Evolutionary conservation across 2,113 vertebrate species (phyloP).

Genomic region (Recurvirostra avosetta): DNA sequence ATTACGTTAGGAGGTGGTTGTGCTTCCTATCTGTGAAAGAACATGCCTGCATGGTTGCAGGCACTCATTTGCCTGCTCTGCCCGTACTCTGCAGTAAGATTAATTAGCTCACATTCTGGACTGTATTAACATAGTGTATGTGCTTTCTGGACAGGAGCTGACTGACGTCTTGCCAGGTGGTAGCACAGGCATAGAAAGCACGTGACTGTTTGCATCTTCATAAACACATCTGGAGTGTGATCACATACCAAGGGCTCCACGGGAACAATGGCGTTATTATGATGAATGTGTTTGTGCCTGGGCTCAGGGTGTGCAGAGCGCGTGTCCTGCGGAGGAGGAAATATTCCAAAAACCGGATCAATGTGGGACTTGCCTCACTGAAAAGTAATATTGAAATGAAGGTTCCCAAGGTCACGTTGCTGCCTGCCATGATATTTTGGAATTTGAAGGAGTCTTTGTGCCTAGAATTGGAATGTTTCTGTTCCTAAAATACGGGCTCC

Average conservation of each 20-base stretch:
- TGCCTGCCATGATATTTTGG: background rate
- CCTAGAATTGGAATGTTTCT: background rate
- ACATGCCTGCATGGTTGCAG: background rate
- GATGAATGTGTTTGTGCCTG: background rate
- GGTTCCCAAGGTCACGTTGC: background rate
- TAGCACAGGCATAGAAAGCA: background rate
- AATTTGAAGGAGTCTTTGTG: background rate
- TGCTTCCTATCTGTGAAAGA: background rate
- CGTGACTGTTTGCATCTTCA: background rate
- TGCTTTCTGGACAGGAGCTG: background rate
- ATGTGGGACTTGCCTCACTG: background rate
- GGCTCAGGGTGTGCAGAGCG: background rate
- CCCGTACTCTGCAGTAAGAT: background rate
- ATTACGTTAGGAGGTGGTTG: background rate
- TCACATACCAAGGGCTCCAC: background rate
- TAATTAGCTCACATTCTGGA: background rate
- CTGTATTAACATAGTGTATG: accelerated
- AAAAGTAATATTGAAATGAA: background rate
- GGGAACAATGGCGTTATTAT: background rate
- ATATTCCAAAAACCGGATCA: background rate
- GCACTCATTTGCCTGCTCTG: background rate
- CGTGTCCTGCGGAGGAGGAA: background rate
- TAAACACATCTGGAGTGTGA: background rate
- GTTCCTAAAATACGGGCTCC: background rate
- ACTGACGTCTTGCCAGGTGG: background rate